A percentile compares a stretch with the other conserved stretches of the same genome.
Conservation (phyloP, 2,113 vertebrate genomes). For the Fukomys damarensis region DNA sequence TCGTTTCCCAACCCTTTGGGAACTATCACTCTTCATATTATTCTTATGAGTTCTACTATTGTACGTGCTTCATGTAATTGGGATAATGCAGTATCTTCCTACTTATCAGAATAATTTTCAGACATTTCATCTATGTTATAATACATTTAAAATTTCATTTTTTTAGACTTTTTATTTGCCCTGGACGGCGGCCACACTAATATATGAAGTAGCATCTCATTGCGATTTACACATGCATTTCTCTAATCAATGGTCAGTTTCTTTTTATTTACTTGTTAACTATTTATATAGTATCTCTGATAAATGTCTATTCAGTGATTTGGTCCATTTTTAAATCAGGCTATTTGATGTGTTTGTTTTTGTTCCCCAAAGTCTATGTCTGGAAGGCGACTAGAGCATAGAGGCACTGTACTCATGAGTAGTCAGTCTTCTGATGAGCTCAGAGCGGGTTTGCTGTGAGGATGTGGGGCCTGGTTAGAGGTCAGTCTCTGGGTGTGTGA, state of each 20-base stretch:
- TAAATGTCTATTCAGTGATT: neutral
- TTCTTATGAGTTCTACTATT: neutral
- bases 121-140: neutral
- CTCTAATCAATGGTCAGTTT: neutral
- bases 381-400: neutral
- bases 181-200: neutral
- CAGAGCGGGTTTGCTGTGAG: neutral
- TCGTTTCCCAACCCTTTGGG: neutral
- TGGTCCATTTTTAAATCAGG: neutral
- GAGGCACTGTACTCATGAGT: neutral
- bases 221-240: constrained; percentile 30
- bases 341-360: neutral
- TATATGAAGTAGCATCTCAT: neutral
- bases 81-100: neutral
- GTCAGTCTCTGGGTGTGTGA: neutral
- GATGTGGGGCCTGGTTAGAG: neutral
- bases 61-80: neutral
- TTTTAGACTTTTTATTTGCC: neutral
- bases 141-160: neutral
- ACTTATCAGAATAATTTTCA: neutral
- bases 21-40: neutral
- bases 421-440: neutral
- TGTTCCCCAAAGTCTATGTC: neutral
- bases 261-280: neutral
- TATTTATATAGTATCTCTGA: neutral